These are phyloP conservation scores for Acleris literana DNA, from an alignment of 2,888 invertebrate species.

Conservation along the genomic window DNA sequence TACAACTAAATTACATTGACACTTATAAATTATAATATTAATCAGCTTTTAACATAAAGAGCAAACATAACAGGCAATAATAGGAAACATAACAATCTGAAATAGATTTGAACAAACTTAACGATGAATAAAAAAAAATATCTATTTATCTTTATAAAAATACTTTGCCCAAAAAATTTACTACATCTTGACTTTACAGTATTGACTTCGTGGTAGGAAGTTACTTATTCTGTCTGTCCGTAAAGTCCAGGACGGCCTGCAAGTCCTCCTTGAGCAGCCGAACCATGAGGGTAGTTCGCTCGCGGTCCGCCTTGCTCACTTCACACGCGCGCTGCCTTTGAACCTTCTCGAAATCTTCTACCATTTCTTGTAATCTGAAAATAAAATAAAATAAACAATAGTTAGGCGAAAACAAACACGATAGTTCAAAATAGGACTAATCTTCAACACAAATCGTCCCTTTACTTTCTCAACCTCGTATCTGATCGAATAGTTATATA, in stretches of 20 bases:
- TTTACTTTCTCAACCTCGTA: too few species aligned
- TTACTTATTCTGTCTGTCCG: conserved; percentile 32
- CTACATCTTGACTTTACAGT: too few species aligned
- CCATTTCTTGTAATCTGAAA: conserved; percentile 51
- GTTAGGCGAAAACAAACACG: too few species aligned
- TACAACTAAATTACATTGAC: conserved; percentile 4
- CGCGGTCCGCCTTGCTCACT: conserved; percentile 55
- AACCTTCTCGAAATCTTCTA: conserved; percentile 47
- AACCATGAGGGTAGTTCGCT: conserved; percentile 56
- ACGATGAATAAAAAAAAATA: conserved; percentile 1
- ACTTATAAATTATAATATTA: conserved; percentile 5
- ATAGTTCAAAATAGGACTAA: too few species aligned
- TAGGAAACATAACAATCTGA: conserved; percentile 11
- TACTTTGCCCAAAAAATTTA: too few species aligned
- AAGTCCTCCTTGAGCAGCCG: conserved; percentile 57
- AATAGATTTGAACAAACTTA: conserved; percentile 8
- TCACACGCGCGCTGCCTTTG: conserved; percentile 48
- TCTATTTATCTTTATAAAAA: too few species aligned
- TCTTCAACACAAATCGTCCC: too few species aligned
- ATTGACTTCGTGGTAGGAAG: too few species aligned
- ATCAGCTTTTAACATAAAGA: not conserved
- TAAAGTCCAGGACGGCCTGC: conserved; percentile 47
- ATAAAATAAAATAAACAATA: not conserved
- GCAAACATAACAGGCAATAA: conserved; percentile 3
- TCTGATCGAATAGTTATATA: too few species aligned